Percentiles rank a stretch among this genome's conserved stretches.
These are phyloP conservation scores for Pheosia gnoma DNA, from an alignment of 2,888 invertebrate genomes.

Conservation along the genomic window DNA sequence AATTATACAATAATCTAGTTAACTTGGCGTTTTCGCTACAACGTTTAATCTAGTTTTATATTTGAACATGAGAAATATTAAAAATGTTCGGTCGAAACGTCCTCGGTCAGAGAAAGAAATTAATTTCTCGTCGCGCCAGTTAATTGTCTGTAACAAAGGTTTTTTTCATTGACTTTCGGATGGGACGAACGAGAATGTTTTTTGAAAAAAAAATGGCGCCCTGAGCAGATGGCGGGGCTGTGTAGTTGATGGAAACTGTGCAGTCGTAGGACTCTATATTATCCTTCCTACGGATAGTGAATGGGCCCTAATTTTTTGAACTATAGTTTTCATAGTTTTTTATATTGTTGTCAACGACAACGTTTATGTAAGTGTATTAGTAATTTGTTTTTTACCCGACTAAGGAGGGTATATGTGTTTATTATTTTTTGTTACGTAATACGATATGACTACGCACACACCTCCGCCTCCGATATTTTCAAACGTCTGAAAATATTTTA, in stretches of 20 bases:
- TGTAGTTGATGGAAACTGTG: slow-evolving; percentile 16
- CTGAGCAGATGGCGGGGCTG: slow-evolving; percentile 45
- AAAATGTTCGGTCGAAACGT: slow-evolving; percentile 31
- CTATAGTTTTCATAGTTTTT: too few relatives aligned
- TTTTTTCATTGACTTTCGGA: slow-evolving; percentile 58
- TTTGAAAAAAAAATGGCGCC: slow-evolving; percentile 58
- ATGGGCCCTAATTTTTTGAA: too few relatives aligned
- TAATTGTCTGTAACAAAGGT: slow-evolving; percentile 72
- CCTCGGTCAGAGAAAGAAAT: slow-evolving; percentile 47
- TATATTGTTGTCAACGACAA: too few relatives aligned
- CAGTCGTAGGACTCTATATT: background rate
- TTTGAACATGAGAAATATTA: slow-evolving; percentile 32
- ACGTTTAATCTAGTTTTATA: slow-evolving; percentile 26
- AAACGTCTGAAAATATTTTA: slow-evolving; percentile 28
- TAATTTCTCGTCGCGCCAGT: slow-evolving; percentile 63
- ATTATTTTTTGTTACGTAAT: too few relatives aligned
- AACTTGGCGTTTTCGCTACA: slow-evolving; percentile 14
- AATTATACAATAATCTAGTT: slow-evolving; percentile 23
- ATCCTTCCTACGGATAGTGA: background rate
- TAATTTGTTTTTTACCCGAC: too few relatives aligned
- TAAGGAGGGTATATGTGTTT: too few relatives aligned
- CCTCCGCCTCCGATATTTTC: slow-evolving; percentile 9
- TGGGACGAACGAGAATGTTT: slow-evolving; percentile 52
- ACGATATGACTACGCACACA: background rate
- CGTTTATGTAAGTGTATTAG: too few relatives aligned